phyloP scores from a whole-genome alignment of 2,888 invertebrate species.

The Lysandra bellargus region DNA sequence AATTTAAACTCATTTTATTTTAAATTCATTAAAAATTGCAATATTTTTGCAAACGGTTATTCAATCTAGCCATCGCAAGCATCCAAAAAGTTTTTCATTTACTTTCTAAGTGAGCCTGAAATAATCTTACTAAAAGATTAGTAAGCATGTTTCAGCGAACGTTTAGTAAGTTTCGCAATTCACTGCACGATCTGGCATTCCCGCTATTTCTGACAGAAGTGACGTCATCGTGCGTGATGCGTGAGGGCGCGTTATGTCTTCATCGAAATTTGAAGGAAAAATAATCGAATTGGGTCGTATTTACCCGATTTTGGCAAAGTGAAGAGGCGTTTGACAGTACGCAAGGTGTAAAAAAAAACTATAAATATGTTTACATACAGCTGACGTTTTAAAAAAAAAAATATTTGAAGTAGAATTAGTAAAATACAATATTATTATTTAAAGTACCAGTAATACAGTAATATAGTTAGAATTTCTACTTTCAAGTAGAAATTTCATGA shows the following conservation, averaged over 20 bases:
- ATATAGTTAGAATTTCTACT: too few relatives aligned
- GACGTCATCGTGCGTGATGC: constrained; percentile 2
- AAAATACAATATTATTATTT: too few relatives aligned
- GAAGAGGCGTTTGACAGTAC: not conserved
- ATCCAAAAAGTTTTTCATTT: not conserved
- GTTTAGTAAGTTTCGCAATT: not conserved
- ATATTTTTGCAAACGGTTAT: not conserved
- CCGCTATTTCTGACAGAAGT: not conserved
- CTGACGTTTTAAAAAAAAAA: too few relatives aligned
- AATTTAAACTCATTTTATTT: not conserved
- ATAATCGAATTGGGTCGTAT: not conserved
- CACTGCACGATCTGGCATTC: not conserved
- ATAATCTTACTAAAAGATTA: not conserved
- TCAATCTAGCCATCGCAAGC: not conserved
- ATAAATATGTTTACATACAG: too few relatives aligned
- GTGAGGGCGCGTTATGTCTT: not conserved
- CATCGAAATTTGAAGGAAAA: not conserved
- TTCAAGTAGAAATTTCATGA: too few relatives aligned
- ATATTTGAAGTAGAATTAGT: too few relatives aligned
- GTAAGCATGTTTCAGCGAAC: not conserved
- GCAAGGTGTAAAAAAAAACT: too few relatives aligned
- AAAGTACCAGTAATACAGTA: too few relatives aligned
- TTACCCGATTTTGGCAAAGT: not conserved
- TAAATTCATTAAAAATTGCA: not conserved
- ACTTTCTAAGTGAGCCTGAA: not conserved